Percentiles rank a stretch among this genome's conserved stretches.
These are phyloP conservation scores for Corvus cornix DNA, from an alignment of 2,113 vertebrate genomes.

Conservation along the genomic window DNA sequence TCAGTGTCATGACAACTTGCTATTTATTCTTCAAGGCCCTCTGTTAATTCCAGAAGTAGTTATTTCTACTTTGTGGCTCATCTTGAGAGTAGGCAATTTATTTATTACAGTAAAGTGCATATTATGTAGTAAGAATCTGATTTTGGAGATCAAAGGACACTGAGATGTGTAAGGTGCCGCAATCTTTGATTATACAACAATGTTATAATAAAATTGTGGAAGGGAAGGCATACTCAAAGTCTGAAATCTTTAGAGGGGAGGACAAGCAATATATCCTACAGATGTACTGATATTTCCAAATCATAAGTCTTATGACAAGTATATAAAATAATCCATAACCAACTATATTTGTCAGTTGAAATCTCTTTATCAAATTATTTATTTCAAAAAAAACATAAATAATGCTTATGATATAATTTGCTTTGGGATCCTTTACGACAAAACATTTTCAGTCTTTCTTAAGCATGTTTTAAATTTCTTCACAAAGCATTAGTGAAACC, in stretches of 20 bases:
- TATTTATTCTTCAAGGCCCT: background rate
- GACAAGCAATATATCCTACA: background rate
- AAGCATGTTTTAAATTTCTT: background rate
- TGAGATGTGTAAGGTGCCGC: background rate
- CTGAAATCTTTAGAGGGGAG: background rate
- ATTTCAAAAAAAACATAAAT: background rate
- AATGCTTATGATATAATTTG: background rate
- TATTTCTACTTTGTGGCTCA: background rate
- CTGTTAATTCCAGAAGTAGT: background rate
- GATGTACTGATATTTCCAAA: background rate
- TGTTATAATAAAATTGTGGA: background rate
- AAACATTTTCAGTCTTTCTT: background rate
- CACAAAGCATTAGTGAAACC: background rate
- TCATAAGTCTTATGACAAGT: background rate
- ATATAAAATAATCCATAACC: background rate
- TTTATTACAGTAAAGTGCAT: background rate
- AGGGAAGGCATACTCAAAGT: background rate
- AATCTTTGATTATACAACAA: background rate
- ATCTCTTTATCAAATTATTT: background rate
- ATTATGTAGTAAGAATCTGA: background rate
- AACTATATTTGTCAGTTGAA: background rate
- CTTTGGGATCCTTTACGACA: background rate
- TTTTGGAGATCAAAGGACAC: conserved; percentile 6
- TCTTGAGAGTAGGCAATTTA: conserved; percentile 10
- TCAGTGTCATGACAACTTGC: background rate